Conservation (phyloP, 2,113 vertebrate species). For the Forbesichthys papilliferus region DNA sequence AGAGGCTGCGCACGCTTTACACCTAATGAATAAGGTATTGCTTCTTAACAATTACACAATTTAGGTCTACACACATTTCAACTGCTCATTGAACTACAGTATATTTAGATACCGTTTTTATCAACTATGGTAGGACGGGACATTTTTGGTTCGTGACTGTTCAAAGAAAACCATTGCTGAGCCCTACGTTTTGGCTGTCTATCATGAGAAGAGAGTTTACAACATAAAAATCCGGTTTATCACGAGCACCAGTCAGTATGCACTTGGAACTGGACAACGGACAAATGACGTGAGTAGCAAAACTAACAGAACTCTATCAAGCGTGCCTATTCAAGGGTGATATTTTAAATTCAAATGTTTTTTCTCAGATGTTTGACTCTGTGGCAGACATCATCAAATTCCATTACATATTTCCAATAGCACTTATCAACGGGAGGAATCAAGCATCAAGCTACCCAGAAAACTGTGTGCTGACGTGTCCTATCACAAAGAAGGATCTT, state of each 20-base stretch:
- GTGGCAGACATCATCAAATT: conserved; percentile 88
- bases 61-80: background rate
- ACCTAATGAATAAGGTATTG: conserved; percentile 79
- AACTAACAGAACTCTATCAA: background rate
- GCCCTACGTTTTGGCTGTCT: conserved; percentile 87
- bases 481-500: conserved; percentile 63
- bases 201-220: conserved; percentile 84
- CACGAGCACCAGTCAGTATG: conserved; percentile 75
- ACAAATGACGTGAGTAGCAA: conserved; percentile 81
- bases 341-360: background rate
- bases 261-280: conserved; percentile 82
- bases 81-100: background rate
- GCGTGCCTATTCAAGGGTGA: background rate
- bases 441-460: conserved; percentile 53
- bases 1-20: conserved; percentile 81
- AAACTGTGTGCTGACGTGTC: conserved; percentile 80
- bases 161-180: conserved; percentile 78
- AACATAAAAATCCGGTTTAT: conserved; percentile 90
- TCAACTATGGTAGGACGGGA: conserved; percentile 79
- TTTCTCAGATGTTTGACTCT: conserved; percentile 83
- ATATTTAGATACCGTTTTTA: background rate
- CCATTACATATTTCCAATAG: conserved; percentile 83
- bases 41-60: background rate
- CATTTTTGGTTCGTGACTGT: conserved; percentile 86
- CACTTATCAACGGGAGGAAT: conserved; percentile 82